These are phyloP conservation scores for Erpornis zantholeuca DNA, from an alignment of 2,113 vertebrate species.

Conservation along the genomic window DNA sequence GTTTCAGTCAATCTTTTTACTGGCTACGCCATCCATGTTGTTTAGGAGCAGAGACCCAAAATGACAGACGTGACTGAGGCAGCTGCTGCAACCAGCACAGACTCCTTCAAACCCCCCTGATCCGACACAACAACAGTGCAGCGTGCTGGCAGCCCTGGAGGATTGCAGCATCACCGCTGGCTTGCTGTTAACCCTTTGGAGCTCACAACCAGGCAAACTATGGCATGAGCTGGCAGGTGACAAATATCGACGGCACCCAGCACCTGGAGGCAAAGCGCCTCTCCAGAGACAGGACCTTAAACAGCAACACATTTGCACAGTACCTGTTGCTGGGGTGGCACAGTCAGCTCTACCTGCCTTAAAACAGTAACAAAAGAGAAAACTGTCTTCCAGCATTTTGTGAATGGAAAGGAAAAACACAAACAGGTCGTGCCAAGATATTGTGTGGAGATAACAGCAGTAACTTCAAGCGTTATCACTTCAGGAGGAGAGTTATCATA, in stretches of 20 bases:
- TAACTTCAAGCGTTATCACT: background rate
- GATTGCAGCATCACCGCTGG: constrained; percentile 36
- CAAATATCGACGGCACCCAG: background rate
- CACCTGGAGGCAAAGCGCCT: background rate
- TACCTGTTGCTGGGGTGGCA: background rate
- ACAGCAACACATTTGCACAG: too few species aligned
- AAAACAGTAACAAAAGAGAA: background rate
- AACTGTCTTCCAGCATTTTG: background rate
- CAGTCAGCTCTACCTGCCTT: background rate
- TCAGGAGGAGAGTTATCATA: background rate
- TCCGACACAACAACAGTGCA: constrained; percentile 47
- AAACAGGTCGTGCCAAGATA: background rate
- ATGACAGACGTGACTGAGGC: constrained; percentile 28
- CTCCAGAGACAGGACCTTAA: background rate
- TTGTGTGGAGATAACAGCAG: background rate
- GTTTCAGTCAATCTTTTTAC: background rate
- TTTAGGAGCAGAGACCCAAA: constrained; percentile 18
- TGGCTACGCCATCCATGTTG: constrained; percentile 37
- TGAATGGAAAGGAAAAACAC: background rate
- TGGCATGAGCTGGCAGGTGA: background rate
- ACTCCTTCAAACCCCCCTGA: background rate
- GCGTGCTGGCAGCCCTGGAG: constrained; percentile 37
- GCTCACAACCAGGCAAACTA: background rate
- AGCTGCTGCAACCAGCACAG: constrained; percentile 12
- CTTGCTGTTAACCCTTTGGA: constrained; percentile 30